These are phyloP conservation scores for Drosophila kurseongensis DNA, from an alignment of 1,140 invertebrate genomes.

Conservation along the genomic window DNA sequence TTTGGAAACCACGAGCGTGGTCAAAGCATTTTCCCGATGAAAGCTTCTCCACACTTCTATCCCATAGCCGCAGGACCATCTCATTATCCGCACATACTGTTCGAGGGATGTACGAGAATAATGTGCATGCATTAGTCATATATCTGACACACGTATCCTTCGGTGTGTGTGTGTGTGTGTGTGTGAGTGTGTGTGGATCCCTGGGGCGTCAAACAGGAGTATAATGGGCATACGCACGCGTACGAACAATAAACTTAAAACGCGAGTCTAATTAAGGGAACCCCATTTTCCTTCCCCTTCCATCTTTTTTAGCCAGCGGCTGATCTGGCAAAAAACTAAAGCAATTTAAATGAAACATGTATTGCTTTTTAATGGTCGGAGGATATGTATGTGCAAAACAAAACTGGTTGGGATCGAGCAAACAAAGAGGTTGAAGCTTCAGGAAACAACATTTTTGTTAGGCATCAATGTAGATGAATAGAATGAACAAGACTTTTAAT, in stretches of 20 bases:
- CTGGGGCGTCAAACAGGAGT: conserved; percentile 32
- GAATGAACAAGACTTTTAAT: not conserved
- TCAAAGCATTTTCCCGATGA: conserved; percentile 28
- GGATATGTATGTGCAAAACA: not conserved
- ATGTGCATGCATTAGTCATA: conserved; percentile 78
- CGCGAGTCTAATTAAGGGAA: conserved; percentile 61
- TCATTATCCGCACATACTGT: conserved; percentile 67
- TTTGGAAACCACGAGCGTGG: conserved; percentile 23
- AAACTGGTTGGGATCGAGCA: not conserved
- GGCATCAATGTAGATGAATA: not conserved
- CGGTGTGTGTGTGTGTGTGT: not conserved
- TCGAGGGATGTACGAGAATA: conserved; percentile 21
- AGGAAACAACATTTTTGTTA: not conserved
- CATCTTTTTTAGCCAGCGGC: conserved; percentile 1
- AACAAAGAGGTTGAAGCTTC: not conserved
- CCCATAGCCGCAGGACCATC: conserved; percentile 37
- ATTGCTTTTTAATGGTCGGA: conserved; percentile 4
- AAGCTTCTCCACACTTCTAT: conserved; percentile 14
- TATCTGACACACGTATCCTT: conserved; percentile 50
- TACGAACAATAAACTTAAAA: conserved; percentile 63
- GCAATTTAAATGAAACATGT: conserved; percentile 16
- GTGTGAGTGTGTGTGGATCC: conserved; percentile 24
- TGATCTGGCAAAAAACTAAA: conserved; percentile 17
- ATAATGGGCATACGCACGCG: conserved; percentile 61
- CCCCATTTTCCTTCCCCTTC: conserved; percentile 32